Base-by-base conservation (phyloP, 1,140 invertebrate genomes). In the Teleopsis dalmanni region DNA sequence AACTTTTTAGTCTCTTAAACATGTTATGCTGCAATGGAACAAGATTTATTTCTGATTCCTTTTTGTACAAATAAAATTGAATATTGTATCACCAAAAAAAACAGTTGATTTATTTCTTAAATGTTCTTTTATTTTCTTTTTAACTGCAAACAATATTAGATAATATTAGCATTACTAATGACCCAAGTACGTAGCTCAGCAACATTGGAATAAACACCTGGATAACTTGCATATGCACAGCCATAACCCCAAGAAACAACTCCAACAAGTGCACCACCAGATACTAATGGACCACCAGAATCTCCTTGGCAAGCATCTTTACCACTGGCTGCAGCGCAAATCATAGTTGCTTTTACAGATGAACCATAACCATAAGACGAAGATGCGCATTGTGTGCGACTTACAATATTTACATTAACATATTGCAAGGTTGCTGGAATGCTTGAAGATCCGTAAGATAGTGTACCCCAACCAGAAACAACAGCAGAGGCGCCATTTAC, bases 161-260 rank as follows among this genome's bases (percentile, higher is more conserved):
- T 10, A 16, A 43, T 29, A n/a, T 18, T 14, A n/a, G 35, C 49
- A 19, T 34, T 29, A 4, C 27, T 33, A 2, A 29, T 29, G 43
- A 70, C 61, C 67, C 67, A 70, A 1, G 54, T 27, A 0, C 59
- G 45, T 6, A 68, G 38, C 1, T 42, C 18, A 4, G 65, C 57
- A 13, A 82, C 71, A 48, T 79, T 72, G 0, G 80, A 77, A 56
- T 83, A 84, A 8, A 84, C 77, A 6, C 82, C 81, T 0, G 83
- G 81, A 14, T 42, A 48, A 10, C 19, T 27, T n/a, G 38, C 54
- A 42, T 6, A 47, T 37, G 22, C 58, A 41, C 62, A 65, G 7
- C 50, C 74, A 33, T 73, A 68, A 9, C 81, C 82, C 76, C 80
- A 83, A 14, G 80, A 81, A 1, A 81, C 75, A 29, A 84, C 65